phyloP scores from a whole-genome alignment of 1,140 invertebrate species.

The Drosophila dunni region DNA sequence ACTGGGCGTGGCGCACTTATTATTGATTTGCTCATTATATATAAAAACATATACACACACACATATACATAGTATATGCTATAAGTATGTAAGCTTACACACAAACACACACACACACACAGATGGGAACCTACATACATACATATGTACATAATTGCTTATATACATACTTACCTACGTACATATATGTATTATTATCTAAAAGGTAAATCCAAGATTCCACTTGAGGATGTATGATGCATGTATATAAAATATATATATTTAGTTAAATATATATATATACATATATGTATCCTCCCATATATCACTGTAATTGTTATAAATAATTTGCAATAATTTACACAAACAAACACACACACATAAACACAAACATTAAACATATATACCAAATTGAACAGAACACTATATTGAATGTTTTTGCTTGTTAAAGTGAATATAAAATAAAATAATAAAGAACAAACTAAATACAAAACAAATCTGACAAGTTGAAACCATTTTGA shows the following conservation, averaged over 20 bases:
- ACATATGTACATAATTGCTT: not conserved
- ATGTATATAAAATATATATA: conserved; percentile 17
- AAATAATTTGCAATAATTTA: conserved; percentile 71
- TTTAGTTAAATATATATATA: too few species aligned
- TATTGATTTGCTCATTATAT: conserved; percentile 71
- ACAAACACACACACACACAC: conserved; percentile 1
- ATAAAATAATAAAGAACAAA: conserved; percentile 70
- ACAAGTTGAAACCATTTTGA: too few species aligned
- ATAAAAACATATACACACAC: conserved; percentile 44
- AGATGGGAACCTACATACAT: not conserved
- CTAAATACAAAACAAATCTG: conserved; percentile 27
- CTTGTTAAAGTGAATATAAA: conserved; percentile 82
- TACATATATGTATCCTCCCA: conserved; percentile 13
- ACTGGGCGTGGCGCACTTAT: conserved; percentile 41
- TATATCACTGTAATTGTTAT: conserved; percentile 66
- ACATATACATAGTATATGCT: conserved; percentile 53
- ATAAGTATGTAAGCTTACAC: conserved; percentile 40
- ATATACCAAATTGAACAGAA: conserved; percentile 50
- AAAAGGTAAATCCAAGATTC: conserved; percentile 43
- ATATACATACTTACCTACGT: conserved; percentile 7
- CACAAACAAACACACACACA: conserved; percentile 29
- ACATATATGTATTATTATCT: conserved; percentile 43
- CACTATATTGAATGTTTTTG: conserved; percentile 84
- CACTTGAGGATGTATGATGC: conserved; percentile 22
- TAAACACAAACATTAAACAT: conserved; percentile 20